Evolutionary conservation across 2,888 invertebrate genomes (phyloP), one percentile per base, ranked within the genome.

Genomic region (Caenorhabditis japonica): DNA sequence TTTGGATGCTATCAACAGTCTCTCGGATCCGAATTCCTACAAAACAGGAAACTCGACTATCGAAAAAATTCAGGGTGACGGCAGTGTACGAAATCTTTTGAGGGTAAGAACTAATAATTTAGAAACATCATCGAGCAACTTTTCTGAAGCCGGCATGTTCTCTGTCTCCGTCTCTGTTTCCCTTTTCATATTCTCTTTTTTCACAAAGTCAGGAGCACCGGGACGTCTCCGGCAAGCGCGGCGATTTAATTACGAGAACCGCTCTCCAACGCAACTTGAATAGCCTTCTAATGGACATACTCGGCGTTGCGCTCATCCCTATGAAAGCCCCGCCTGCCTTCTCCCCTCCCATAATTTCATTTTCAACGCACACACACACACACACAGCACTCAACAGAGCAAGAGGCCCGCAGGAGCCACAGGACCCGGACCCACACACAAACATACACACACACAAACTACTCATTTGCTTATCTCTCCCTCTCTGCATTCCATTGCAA

Each of bases 271-370:
- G 61, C 69, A 69, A 75, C 75, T 70, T 75, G 75, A 75, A 75
- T 70, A 68, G 75, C 62, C 69, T 70, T 75, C 75, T 75, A 75
- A 75, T 75, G 69, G 75, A 70, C 68, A 73, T 73, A 56, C 59
- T 62, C 61, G 38, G 49, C 23, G 47, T 52, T 64, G 58, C 72
- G 19, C 60, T 60, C 61, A 43, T 66, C 60, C 66, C 55, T 68
- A 46, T 59, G 68, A 68, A 59, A 46, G 53, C 68, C 19, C 59
- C 68, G 68, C 68, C 68, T 58, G 58, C 55, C 64, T 47, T 60
- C 64, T 66, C 52, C 72, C 61, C 58, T 60, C 56, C 66, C 60
- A 66, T 73, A 66, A 66, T 73, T 66, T 66, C 60, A 66, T 73
- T 66, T 72, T 66, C 72, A 64, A 64, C 71, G 53, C 56, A 60